Base-by-base conservation (phyloP, 2,888 invertebrate species). In the Nipponacmea schrenckii region DNA sequence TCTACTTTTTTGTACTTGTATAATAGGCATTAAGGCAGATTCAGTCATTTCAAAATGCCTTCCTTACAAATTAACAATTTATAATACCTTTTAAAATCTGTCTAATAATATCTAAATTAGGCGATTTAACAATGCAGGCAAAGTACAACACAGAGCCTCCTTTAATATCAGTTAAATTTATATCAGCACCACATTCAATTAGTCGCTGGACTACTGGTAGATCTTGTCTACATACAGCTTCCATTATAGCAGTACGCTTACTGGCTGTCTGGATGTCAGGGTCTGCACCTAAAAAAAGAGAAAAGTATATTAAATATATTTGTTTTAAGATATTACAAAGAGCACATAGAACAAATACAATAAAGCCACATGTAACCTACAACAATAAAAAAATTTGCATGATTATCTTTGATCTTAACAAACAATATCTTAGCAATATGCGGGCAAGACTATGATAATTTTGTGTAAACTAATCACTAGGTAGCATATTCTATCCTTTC, bases 131-230 rank as follows among this genome's bases (percentile, higher is more conserved):
- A 62, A 77, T 73, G 15, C 76, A 31, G 62, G 75, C 73, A 20
- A 77, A 73, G 2, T 76, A 75, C 2, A 79, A 73, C 2, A 78
- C 77, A 24, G 83, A 80, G 10, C 77, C 77, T 14, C 80, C 79
- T 56, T 74, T 73, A 17, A 79, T 79, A 68, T 84, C 82, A 10
- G 67, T 31, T 20, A 78, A 69, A 50, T 82, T 77, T 2, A 82
- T 69, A 64, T 84, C 71, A 10, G 80, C 79, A 0, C 80, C 79
- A 15, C 78, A 77, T 0, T 73, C 71, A 15, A 84, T 64, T 65
- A 84, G 73, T 10, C 56, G 27, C 44, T 71, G 62, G 15, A 81
- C 80, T 15, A 78, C 67, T 2, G 64, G 64, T 17, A 67, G 68
- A 44, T 68, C 69, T 3, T 71, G 69, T 27, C 72, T 74, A 12